Evolutionary conservation across 2,888 invertebrate species (phyloP).

Genomic region (Polymixis lichenea): DNA sequence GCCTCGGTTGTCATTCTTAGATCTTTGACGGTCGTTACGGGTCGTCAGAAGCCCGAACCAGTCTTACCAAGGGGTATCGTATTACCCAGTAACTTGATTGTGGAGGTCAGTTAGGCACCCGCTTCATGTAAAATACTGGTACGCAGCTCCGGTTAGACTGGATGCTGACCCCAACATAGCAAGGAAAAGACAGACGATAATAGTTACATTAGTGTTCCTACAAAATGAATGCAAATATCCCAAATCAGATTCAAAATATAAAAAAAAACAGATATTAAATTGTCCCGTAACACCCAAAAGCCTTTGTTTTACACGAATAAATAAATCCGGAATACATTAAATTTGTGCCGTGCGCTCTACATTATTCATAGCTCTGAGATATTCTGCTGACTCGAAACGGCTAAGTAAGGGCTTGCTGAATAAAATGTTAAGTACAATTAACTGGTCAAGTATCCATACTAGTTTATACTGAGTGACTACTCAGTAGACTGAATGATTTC

Average conservation of each 20-base stretch:
- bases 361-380: slow-evolving; percentile 73
- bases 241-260: background rate
- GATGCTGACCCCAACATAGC: no score
- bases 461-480: slow-evolving; percentile 45
- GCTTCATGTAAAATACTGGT: no score
- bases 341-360: slow-evolving; percentile 69
- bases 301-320: slow-evolving; percentile 71
- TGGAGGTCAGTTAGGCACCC: no score
- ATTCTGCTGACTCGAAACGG: slow-evolving; percentile 65
- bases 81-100: no score
- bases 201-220: no score
- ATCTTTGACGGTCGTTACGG: no score
- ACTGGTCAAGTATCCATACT: slow-evolving; percentile 40
- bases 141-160: no score
- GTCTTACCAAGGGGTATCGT: no score
- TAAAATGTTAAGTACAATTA: slow-evolving; percentile 73
- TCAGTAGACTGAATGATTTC: slow-evolving; percentile 41
- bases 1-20: no score
- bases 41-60: no score
- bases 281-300: slow-evolving; percentile 59
- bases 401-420: slow-evolving; percentile 68
- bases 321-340: slow-evolving; percentile 75
- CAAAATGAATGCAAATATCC: background rate
- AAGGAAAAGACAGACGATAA: no score
- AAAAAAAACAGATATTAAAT: slow-evolving; percentile 39